These are phyloP conservation scores for Steromphala cineraria DNA, from an alignment of 2,888 invertebrate genomes.

Conservation along the genomic window DNA sequence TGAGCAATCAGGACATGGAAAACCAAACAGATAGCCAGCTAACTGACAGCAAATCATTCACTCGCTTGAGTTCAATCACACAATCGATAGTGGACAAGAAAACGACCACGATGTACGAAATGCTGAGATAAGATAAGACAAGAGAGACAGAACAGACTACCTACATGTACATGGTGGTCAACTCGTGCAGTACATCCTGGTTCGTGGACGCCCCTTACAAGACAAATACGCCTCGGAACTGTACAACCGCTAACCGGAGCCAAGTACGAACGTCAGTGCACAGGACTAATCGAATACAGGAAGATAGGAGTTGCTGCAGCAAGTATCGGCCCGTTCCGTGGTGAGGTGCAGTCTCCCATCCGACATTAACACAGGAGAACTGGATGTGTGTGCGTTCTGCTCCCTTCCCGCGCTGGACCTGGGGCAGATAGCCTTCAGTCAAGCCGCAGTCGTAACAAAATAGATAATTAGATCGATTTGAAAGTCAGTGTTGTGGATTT, in stretches of 20 bases:
- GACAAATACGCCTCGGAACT: no score
- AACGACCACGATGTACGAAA: neutral
- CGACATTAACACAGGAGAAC: no score
- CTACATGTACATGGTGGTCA: slow-evolving; percentile 7
- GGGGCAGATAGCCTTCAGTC: neutral
- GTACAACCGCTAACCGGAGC: no score
- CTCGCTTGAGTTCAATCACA: neutral
- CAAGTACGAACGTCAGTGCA: neutral
- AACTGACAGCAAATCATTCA: neutral
- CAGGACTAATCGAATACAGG: neutral
- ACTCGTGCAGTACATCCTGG: neutral
- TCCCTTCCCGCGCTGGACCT: neutral
- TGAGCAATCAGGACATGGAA: no score
- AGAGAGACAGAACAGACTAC: neutral
- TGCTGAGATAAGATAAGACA: neutral
- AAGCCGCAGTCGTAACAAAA: slow-evolving; percentile 1
- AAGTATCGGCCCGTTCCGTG: no score
- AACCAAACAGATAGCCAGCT: no score
- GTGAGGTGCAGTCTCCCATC: no score
- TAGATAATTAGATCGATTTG: slow-evolving; percentile 19
- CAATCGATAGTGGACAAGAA: neutral
- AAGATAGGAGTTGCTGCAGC: no score
- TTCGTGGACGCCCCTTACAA: no score
- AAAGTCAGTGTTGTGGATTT: neutral
- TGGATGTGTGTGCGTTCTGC: no score